These are phyloP conservation scores for Perdita meconis DNA, from an alignment of 2,888 invertebrate species.

Conservation along the genomic window DNA sequence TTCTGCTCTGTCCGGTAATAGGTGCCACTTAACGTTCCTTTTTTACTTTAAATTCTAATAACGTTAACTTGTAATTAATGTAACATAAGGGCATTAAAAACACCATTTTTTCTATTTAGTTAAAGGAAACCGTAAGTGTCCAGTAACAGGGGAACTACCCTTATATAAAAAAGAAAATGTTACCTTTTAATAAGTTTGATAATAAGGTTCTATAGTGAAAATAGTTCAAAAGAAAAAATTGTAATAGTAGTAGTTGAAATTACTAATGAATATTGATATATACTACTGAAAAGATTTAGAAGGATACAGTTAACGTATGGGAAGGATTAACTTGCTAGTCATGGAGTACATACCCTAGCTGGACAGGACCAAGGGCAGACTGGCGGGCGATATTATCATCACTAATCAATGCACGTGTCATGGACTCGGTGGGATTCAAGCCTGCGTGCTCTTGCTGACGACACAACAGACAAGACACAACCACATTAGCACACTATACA, in stretches of 20 bases:
- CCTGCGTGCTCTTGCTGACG: constrained; percentile 94
- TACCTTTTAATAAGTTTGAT: no score
- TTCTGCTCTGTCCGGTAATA: no score
- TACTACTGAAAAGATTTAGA: constrained; percentile 23
- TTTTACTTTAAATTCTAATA: no score
- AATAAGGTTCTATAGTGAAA: not conserved
- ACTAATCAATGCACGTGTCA: constrained; percentile 97
- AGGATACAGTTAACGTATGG: constrained; percentile 57
- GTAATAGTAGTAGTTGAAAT: not conserved
- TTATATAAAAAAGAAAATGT: no score
- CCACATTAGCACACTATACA: constrained; percentile 85
- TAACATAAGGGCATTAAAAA: no score
- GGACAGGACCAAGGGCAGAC: constrained; percentile 95
- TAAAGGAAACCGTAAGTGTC: no score
- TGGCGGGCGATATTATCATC: constrained; percentile 94
- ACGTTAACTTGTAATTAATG: no score
- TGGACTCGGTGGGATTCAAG: constrained; percentile 96
- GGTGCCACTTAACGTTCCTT: no score
- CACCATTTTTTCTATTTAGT: no score
- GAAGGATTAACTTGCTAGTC: constrained; percentile 75
- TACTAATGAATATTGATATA: constrained; percentile 31
- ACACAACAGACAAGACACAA: constrained; percentile 87
- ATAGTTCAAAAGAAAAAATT: not conserved
- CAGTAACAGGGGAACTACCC: no score
- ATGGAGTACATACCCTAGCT: constrained; percentile 95